A percentile compares a stretch with the other conserved stretches of the same genome.
Evolutionary conservation across 2,888 invertebrate genomes (phyloP).

Genomic region (Exocentrus adspersus): DNA sequence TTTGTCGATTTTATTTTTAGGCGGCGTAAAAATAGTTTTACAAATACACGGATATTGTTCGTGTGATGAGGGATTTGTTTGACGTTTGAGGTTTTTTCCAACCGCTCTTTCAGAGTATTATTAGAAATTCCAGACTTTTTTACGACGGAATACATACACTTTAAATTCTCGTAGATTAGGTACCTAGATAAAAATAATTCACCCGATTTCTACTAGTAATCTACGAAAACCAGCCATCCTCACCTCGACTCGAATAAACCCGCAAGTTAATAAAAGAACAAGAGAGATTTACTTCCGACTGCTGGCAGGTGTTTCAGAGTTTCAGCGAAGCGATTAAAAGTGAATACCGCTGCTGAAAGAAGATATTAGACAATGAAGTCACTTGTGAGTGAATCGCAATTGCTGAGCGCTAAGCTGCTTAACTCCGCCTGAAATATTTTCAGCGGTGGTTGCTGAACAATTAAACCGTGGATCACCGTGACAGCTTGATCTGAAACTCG

Average conservation of each 20-base stretch:
- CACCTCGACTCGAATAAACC: no score
- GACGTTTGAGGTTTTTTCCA: background rate
- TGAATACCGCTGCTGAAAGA: constrained; percentile 56
- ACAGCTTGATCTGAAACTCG: constrained; percentile 35
- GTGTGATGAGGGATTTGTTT: constrained; percentile 18
- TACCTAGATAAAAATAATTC: no score
- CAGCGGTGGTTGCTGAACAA: constrained; percentile 54
- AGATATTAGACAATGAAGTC: constrained; percentile 59
- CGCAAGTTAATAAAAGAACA: constrained; percentile 9
- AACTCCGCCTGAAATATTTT: constrained; percentile 50
- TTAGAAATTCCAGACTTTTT: no score
- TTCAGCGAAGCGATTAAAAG: constrained; percentile 48
- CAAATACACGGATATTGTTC: constrained; percentile 18
- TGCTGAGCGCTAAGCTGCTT: constrained; percentile 60
- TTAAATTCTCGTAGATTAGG: no score
- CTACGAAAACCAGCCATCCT: no score
- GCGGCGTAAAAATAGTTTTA: constrained; percentile 35
- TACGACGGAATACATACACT: no score
- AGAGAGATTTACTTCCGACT: constrained; percentile 6
- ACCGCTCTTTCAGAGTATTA: no score
- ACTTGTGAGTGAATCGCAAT: constrained; percentile 59
- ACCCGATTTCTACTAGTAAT: no score
- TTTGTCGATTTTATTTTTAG: constrained; percentile 31
- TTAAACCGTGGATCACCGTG: constrained; percentile 46
- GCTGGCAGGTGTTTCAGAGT: constrained; percentile 30